Conservation (phyloP, 2,888 invertebrate genomes). For the Euplagia quadripunctaria region DNA sequence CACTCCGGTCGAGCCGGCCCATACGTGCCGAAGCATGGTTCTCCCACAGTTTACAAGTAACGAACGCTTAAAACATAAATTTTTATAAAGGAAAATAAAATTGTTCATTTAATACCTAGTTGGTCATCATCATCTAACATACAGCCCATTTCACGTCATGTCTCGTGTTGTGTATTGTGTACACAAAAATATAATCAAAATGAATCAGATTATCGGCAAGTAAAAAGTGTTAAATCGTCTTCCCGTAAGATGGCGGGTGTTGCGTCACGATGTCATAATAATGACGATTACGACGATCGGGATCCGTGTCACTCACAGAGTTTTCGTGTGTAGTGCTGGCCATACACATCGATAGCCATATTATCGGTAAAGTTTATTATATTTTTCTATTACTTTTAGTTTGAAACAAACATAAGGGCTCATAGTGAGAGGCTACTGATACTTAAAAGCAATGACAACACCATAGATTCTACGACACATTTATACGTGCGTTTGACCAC, state of each 20-base stretch:
- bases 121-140: not conserved
- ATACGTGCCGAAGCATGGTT: too few relatives aligned
- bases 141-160: constrained; percentile 39
- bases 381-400: too few relatives aligned
- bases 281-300: constrained; percentile 58
- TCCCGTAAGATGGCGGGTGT: constrained; percentile 64
- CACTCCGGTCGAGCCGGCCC: too few relatives aligned
- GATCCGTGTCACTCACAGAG: constrained; percentile 67
- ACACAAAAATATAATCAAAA: constrained; percentile 51
- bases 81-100: too few relatives aligned
- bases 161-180: not conserved
- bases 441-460: too few relatives aligned
- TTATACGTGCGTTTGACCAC: too few relatives aligned
- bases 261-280: constrained; percentile 73
- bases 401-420: too few relatives aligned
- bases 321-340: constrained; percentile 62
- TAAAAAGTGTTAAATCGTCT: constrained; percentile 65
- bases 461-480: too few relatives aligned
- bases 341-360: constrained; percentile 15
- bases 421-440: too few relatives aligned
- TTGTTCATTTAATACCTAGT: not conserved
- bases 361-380: constrained; percentile 31
- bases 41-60: too few relatives aligned
- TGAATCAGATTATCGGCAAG: constrained; percentile 47
- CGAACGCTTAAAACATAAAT: too few relatives aligned